Percentiles rank a stretch among this genome's conserved stretches.
These are phyloP conservation scores for Drosophila histrio DNA, from an alignment of 2,888 invertebrate species.

Conservation along the genomic window DNA sequence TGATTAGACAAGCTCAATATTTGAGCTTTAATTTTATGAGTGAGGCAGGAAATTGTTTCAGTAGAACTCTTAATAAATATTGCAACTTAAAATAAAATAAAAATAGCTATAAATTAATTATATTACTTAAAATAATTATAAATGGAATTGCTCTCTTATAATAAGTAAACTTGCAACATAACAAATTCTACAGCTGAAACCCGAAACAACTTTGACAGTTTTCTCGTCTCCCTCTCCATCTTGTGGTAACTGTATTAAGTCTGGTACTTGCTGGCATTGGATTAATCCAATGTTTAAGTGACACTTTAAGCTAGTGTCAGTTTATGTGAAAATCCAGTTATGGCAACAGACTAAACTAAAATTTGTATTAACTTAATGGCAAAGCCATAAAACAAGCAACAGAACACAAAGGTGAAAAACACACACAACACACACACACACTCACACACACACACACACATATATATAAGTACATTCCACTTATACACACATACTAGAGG, in stretches of 20 bases:
- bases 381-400: conserved; percentile 58
- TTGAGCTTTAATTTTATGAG: no score
- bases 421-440: conserved; percentile 14
- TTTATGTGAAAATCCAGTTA: conserved; percentile 4
- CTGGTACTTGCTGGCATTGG: neutral
- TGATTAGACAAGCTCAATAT: neutral
- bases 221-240: neutral
- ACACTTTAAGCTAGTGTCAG: conserved; percentile 4
- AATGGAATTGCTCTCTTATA: no score
- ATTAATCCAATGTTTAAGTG: conserved; percentile 18
- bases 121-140: no score
- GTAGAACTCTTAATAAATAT: no score
- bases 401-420: conserved; percentile 13
- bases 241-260: neutral
- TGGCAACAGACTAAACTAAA: conserved; percentile 20
- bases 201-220: no score
- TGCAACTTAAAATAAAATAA: neutral
- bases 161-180: no score
- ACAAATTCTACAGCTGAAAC: no score
- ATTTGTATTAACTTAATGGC: conserved; percentile 39
- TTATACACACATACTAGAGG: conserved; percentile 22
- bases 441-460: conserved; percentile 25
- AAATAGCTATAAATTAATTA: no score
- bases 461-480: no score
- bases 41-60: no score